Percentiles rank a stretch among this genome's conserved stretches.
These are phyloP conservation scores for Takifugu rubripes DNA, from an alignment of 2,797 vertebrate genomes.

Conservation along the genomic window DNA sequence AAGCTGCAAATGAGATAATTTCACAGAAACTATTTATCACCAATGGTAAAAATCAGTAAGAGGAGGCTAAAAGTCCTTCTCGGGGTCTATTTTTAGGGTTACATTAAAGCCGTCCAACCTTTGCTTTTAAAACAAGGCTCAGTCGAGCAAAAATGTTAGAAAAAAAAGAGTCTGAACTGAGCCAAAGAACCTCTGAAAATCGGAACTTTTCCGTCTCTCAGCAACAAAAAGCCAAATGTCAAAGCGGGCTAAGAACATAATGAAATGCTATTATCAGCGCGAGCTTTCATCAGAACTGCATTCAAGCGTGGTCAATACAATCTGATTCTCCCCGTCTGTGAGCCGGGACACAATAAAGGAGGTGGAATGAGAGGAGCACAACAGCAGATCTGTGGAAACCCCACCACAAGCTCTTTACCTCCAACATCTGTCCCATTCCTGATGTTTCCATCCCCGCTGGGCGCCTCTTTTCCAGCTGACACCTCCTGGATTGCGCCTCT, in stretches of 20 bases:
- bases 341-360: conserved; percentile 47
- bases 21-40: too few relatives aligned
- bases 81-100: conserved; percentile 21
- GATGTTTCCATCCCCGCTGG: conserved; percentile 20
- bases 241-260: conserved; percentile 56
- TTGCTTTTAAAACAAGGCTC: background rate
- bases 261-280: conserved; percentile 68
- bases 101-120: conserved; percentile 10
- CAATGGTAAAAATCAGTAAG: background rate
- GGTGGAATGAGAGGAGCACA: conserved; percentile 31
- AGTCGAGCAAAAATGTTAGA: conserved; percentile 35
- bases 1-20: too few relatives aligned
- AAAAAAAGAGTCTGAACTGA: conserved; percentile 30
- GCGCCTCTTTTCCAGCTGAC: background rate
- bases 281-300: conserved; percentile 67
- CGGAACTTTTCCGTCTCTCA: conserved; percentile 27
- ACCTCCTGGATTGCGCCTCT: conserved; percentile 8
- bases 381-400: too few relatives aligned
- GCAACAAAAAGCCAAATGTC: conserved; percentile 56
- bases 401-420: background rate
- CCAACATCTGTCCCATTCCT: conserved; percentile 5
- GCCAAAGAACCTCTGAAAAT: conserved; percentile 22
- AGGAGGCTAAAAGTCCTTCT: background rate
- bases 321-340: conserved; percentile 57
- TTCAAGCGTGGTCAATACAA: conserved; percentile 64